A percentile compares a stretch with the other conserved stretches of the same genome.
Conservation (phyloP, 1,140 invertebrate species). For the Metopolophium dirhodum region DNA sequence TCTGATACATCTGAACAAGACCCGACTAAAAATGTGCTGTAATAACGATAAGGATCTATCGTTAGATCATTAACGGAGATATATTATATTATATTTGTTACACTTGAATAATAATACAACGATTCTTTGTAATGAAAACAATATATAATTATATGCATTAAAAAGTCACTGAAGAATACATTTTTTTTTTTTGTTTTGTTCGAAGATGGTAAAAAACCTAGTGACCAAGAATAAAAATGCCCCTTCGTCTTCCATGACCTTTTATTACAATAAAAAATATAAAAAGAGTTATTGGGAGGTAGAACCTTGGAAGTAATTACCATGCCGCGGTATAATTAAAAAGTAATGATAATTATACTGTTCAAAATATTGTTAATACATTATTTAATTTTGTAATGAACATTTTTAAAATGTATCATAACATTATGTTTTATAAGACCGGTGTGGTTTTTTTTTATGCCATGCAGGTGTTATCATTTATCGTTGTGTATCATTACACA, state of each 20-base stretch:
- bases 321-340: constrained; percentile 19
- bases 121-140: constrained; percentile 23
- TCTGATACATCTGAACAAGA: not conserved
- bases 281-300: not conserved
- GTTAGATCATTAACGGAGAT: constrained; percentile 29
- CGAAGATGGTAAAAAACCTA: not conserved
- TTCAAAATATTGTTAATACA: constrained; percentile 13
- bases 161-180: not conserved
- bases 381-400: not conserved
- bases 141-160: constrained; percentile 2
- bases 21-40: not conserved
- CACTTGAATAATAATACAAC: constrained; percentile 19
- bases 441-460: not conserved
- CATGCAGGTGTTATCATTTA: not conserved
- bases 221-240: constrained; percentile 13
- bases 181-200: constrained; percentile 30
- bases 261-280: not conserved
- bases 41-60: constrained; percentile 27
- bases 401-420: not conserved
- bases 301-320: constrained; percentile 45
- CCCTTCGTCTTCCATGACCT: not conserved
- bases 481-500: not conserved
- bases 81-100: constrained; percentile 20
- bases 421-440: not conserved
- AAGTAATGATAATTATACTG: not conserved